Conservation (phyloP, 2,113 vertebrate genomes). For the Otocyon megalotis region DNA sequence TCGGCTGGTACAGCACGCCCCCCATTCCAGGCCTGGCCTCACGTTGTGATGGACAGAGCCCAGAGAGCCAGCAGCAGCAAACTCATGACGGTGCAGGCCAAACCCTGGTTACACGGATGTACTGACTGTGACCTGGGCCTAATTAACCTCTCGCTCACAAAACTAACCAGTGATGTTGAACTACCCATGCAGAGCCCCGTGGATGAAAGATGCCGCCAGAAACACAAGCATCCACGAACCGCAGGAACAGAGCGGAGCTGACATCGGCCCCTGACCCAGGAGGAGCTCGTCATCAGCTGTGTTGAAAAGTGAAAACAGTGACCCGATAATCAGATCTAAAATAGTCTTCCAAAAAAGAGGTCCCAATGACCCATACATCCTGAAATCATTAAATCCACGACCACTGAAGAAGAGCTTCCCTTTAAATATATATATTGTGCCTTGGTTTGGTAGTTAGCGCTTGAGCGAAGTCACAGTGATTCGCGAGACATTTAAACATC, state of each 20-base stretch:
- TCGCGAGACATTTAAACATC: neutral
- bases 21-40: accelerated
- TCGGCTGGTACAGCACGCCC: neutral
- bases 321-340: neutral
- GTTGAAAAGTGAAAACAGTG: neutral
- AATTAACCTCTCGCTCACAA: neutral
- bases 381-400: neutral
- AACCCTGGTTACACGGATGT: neutral
- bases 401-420: neutral
- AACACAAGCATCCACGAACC: neutral
- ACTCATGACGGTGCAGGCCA: accelerated
- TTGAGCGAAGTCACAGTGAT: neutral
- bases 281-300: neutral
- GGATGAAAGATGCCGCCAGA: neutral
- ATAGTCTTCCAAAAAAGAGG: neutral
- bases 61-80: accelerated
- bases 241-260: neutral
- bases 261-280: neutral
- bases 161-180: neutral
- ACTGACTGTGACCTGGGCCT: neutral
- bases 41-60: accelerated
- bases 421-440: neutral
- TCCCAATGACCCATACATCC: neutral
- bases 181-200: neutral
- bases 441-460: neutral